Evolutionary conservation across 2,113 vertebrate species (phyloP).

Genomic region (Chaetodon auriga): DNA sequence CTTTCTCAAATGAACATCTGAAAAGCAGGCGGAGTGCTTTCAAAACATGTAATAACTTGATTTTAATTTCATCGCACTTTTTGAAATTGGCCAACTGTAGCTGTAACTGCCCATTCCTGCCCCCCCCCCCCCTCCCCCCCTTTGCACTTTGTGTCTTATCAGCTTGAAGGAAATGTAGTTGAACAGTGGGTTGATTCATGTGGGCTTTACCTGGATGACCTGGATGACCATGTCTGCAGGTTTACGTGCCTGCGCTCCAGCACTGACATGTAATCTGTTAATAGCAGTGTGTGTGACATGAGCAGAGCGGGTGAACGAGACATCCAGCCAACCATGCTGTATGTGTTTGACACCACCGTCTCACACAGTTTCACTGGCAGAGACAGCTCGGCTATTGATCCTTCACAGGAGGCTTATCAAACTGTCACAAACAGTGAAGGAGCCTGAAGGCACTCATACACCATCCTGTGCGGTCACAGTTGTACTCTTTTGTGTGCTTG

Average conservation of each 20-base stretch:
- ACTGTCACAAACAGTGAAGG: conserved; percentile 27
- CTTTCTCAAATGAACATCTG: background rate
- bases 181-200: background rate
- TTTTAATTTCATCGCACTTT: conserved; percentile 1
- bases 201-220: background rate
- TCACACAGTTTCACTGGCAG: conserved; percentile 7
- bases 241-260: background rate
- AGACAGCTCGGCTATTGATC: conserved; percentile 43
- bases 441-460: background rate
- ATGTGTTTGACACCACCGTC: conserved; percentile 17
- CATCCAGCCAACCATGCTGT: background rate
- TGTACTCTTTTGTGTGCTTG: background rate
- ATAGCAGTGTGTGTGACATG: conserved; percentile 36
- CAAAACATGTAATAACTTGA: background rate
- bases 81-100: background rate
- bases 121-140: no score
- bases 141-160: background rate
- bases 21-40: background rate
- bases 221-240: background rate
- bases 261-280: conserved; percentile 55
- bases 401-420: conserved; percentile 20
- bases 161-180: background rate
- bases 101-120: background rate
- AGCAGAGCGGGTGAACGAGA: background rate
- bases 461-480: background rate